phyloP scores from a whole-genome alignment of 2,113 vertebrate species.

The Cephalopholis sonnerati region DNA sequence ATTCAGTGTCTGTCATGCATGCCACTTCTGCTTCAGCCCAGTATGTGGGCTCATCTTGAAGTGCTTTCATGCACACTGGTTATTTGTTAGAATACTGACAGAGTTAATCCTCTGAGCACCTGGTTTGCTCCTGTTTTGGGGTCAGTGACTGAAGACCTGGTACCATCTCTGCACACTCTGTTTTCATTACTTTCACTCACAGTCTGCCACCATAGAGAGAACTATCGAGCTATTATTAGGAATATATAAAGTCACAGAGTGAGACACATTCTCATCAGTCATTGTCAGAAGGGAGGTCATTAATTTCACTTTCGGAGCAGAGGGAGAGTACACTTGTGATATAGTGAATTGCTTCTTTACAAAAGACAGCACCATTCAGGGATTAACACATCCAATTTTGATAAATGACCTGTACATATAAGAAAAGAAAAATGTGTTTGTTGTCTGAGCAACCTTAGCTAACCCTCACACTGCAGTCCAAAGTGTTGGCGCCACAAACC shows the following conservation, averaged over 20 bases:
- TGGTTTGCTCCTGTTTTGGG: conserved; percentile 69
- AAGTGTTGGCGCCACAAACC: conserved; percentile 55
- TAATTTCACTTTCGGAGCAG: conserved; percentile 45
- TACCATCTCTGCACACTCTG: conserved; percentile 37
- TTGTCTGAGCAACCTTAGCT: conserved; percentile 50
- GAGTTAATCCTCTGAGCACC: conserved; percentile 70
- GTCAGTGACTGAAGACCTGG: conserved; percentile 51
- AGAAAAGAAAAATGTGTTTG: conserved; percentile 43
- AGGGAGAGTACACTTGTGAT: conserved; percentile 22
- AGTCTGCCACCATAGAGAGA: conserved; percentile 53
- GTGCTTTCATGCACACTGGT: conserved; percentile 61
- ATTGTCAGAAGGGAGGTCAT: conserved; percentile 53
- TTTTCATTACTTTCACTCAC: conserved; percentile 58
- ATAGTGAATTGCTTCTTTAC: conserved; percentile 21
- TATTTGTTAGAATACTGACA: conserved; percentile 71
- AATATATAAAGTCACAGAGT: conserved; percentile 36
- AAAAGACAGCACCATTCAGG: conserved; percentile 46
- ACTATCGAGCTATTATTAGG: conserved; percentile 29
- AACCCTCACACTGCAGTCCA: conserved; percentile 30
- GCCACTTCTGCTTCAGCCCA: conserved; percentile 55
- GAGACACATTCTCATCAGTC: conserved; percentile 49
- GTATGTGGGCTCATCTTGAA: conserved; percentile 65
- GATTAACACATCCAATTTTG: conserved; percentile 57
- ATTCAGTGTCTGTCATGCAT: conserved; percentile 65
- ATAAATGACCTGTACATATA: conserved; percentile 39